Evolutionary conservation across 2,888 invertebrate genomes (phyloP), one percentile per base, ranked within the genome.

Genomic region (Osmoderma eremita): DNA sequence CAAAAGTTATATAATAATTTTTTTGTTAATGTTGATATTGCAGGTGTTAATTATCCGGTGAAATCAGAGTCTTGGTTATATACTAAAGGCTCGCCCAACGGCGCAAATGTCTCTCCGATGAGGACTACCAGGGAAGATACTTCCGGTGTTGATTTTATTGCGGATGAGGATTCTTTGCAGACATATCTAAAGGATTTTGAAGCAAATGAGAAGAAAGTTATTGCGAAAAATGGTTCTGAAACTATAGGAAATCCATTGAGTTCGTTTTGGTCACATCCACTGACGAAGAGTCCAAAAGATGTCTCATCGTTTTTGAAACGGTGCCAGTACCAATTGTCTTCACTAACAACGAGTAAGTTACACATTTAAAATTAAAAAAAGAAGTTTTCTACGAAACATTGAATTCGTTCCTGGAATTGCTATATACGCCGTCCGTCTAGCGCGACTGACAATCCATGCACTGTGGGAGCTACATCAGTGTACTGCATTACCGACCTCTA

Each of bases 241-340:
- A 83, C 83, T 64, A 81, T 83, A 0, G 81, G 82, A 1, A 86
- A 85, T 78, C 77, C 85, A 53, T 75, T 86, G 49, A 85, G 84
- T 71, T 84, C 84, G 1, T 86, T 86, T 75, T 86, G 85, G 86
- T 85, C 81, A 39, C 85, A 86, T 79, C 84, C 85, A 53, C 81
- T 83, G 45, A 82, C 83, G 15, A 82, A 84, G 72, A 82, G 80
- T 71, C 80, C 83, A 41, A 83, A 83, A 65, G 86, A 86, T 74
- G 82, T 83, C 62, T 83, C 84, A 2, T 80, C 84, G 12, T 78
- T 85, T 75, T 76, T 87, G 70, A 80, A 82, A 71, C 81, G 83
- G 71, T 84, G 83, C 69, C 81, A 84, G 67, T 89, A 89, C 79
- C 88, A 88, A 77, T 78, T 88, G 49, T 85, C 88, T 3, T 82